These are phyloP conservation scores for Caretta caretta DNA, from an alignment of 2,113 vertebrate species.

Conservation along the genomic window DNA sequence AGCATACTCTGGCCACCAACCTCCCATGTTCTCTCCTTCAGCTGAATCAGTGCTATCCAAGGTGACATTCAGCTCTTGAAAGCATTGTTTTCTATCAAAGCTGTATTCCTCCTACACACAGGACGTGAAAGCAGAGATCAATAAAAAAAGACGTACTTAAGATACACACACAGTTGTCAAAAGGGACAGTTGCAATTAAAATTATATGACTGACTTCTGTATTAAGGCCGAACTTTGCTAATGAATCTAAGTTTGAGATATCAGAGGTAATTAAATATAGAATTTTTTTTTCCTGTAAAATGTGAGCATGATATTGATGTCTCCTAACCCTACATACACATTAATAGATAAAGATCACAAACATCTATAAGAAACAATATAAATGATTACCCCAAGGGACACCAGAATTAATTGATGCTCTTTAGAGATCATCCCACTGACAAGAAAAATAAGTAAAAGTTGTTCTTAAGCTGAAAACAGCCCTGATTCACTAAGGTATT, in stretches of 20 bases:
- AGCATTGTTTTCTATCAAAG: constrained; percentile 79
- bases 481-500: background rate
- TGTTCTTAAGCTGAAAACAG: background rate
- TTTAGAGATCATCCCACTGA: background rate
- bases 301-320: background rate
- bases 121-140: background rate
- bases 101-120: constrained; percentile 85
- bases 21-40: constrained; percentile 95
- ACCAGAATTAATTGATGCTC: background rate
- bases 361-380: background rate
- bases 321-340: background rate
- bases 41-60: constrained; percentile 80
- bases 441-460: background rate
- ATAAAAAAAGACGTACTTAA: background rate
- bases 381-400: background rate
- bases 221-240: background rate
- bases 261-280: background rate
- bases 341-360: background rate
- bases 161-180: background rate
- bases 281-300: background rate
- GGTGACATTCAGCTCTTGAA: constrained; percentile 77
- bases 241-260: background rate
- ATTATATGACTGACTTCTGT: background rate
- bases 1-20: constrained; percentile 96
- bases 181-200: background rate